A percentile compares a stretch with the other conserved stretches of the same genome.
phyloP scores from a whole-genome alignment of 2,888 invertebrate species.

The Flexamia atlantica region DNA sequence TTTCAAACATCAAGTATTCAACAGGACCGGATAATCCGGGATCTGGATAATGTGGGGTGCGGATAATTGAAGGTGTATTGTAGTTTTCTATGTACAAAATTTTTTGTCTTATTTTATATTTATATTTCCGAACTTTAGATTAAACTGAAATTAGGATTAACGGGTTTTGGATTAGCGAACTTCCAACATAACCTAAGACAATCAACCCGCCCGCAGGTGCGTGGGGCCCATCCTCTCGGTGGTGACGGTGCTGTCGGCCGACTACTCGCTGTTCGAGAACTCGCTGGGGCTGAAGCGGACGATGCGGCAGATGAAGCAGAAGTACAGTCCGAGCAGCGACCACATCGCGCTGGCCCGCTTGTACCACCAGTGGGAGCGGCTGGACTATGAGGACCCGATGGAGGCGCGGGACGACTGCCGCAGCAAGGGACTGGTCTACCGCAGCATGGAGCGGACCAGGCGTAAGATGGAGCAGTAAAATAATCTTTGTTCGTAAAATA shows the following conservation, averaged over 20 bases:
- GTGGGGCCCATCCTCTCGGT: slow-evolving; percentile 77
- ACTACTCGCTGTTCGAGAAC: slow-evolving; percentile 77
- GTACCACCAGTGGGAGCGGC: slow-evolving; percentile 77
- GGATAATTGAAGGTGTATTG: too few species aligned
- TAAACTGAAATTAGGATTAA: too few species aligned
- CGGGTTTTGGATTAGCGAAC: too few species aligned
- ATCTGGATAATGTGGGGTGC: too few species aligned
- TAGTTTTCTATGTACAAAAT: too few species aligned
- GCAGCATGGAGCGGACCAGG: slow-evolving; percentile 76
- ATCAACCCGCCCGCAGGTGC: slow-evolving; percentile 76
- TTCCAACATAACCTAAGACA: too few species aligned
- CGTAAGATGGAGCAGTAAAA: slow-evolving; percentile 69
- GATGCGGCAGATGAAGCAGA: slow-evolving; percentile 77
- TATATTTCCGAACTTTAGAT: too few species aligned
- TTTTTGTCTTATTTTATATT: too few species aligned
- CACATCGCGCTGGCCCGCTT: slow-evolving; percentile 80
- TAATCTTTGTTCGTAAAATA: too few species aligned
- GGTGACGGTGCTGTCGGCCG: slow-evolving; percentile 75
- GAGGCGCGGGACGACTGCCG: slow-evolving; percentile 71
- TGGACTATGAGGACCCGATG: slow-evolving; percentile 65
- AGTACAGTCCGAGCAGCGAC: slow-evolving; percentile 79
- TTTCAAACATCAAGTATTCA: too few species aligned
- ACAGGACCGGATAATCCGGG: too few species aligned
- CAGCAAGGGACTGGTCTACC: slow-evolving; percentile 75
- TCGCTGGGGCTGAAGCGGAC: slow-evolving; percentile 74